Evolutionary conservation across 2,113 vertebrate genomes (phyloP), one percentile per base, ranked within the genome.

Genomic region (Prietella phreatophila): DNA sequence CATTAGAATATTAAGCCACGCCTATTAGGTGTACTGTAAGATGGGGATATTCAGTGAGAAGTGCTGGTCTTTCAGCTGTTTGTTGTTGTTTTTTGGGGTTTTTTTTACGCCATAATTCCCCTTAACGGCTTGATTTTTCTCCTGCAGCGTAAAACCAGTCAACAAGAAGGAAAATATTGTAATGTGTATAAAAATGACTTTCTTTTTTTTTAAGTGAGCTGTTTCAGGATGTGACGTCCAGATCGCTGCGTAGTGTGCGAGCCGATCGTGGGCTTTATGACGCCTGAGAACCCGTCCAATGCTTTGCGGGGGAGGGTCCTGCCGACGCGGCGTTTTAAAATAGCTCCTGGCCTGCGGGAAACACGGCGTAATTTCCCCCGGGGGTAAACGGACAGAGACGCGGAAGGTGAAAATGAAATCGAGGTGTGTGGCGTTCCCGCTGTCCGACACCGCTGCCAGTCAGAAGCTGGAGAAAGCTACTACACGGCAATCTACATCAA

Each of bases 301-400:
- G 89, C 60, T n/a, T 65, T 5, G 25, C 17, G 69, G 4, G 80
- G 87, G 88, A 88, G 88, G 87, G 63, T 86, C 87, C 84, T 85
- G 92, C 93, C 94, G 92, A 94, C 91, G 63, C 87, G 69, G 92
- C 91, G 91, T 88, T 92, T 86, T 85, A 92, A 90, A 90, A 90
- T 86, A 6, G 33, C 89, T 67, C n/a, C 89, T 63, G 33, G 88
- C 76, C 91, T 89, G 93, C 71, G 55, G 78, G 84, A 81, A 80
- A 56, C 50, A n/a, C 88, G 84, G 5, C 88, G 92, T 93, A 90
- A 93, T 95, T 94, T 94, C 93, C 93, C 94, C 47, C 60, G 92
- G 91, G 90, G 88, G 89, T 92, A 94, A 94, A 94, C 93, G 93
- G 79, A 78, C 88, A 79, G 89, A 92, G 92, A 91, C 61, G 71